phyloP scores from a whole-genome alignment of 2,113 vertebrate genomes.

The Pollachius pollachius region DNA sequence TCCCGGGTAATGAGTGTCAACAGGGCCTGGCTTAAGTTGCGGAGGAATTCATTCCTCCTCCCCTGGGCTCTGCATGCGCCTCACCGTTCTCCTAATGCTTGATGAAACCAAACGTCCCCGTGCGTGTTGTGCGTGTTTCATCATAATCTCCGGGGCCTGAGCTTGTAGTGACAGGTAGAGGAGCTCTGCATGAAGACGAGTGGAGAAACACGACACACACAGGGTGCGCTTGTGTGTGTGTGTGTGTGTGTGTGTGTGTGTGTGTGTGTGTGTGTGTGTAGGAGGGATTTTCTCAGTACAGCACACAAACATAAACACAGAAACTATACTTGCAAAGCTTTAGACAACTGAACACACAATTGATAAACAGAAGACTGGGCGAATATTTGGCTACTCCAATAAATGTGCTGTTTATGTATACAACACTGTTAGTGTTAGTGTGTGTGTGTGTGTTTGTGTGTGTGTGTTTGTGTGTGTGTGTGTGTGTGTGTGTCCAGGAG shows the following conservation, averaged over 20 bases:
- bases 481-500: constrained; percentile 10
- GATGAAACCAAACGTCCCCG: constrained; percentile 25
- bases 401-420: constrained; percentile 14
- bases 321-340: no score
- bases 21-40: not conserved
- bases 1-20: constrained; percentile 19
- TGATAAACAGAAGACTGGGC: no score
- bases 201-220: constrained; percentile 41
- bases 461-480: no score
- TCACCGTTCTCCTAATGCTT: constrained; percentile 15
- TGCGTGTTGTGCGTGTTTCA: constrained; percentile 33
- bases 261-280: no score
- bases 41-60: constrained; percentile 22
- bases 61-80: constrained; percentile 31
- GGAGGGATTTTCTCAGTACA: no score
- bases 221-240: constrained; percentile 29
- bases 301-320: no score
- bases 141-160: constrained; percentile 31
- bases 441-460: not conserved
- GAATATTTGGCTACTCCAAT: no score
- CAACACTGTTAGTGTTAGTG: no score
- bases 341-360: no score
- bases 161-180: constrained; percentile 54
- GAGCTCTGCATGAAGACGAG: constrained; percentile 47
- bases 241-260: not conserved